Evolutionary conservation across 2,888 invertebrate genomes (phyloP), one percentile per base, ranked within the genome.

Genomic region (Luperina nickerlii): DNA sequence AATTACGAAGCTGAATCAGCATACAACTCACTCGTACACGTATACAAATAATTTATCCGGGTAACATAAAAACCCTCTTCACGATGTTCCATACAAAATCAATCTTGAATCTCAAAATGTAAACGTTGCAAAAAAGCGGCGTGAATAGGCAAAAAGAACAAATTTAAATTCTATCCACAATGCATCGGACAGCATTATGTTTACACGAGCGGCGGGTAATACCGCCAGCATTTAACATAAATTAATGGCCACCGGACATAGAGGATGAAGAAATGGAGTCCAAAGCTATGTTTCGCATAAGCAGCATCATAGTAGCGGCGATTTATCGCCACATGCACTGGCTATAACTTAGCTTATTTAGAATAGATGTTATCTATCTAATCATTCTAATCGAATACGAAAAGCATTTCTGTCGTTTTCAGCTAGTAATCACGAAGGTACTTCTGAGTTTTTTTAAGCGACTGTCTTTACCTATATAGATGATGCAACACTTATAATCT

Each of bases 151-250:
- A 86, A 84, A 84, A 79, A 76, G 60, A 70, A 77, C 78, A 86
- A 81, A 85, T 87, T 81, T 82, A 84, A 80, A 82, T 87, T 84
- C 78, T 81, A 82, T 87, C 76, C 74, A 87, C 77, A 90, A 85
- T 88, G 85, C 86, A 87, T 89, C 78, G 77, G 85, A 78, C 76
- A 73, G 81, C 78, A 85, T 88, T 88, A 86, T 88, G 86, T 90
- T 87, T 88, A 86, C 81, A 84, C 78, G 78, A 78, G 78, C 80
- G 79, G 69, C 45, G 82, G 62, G 67, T 81, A 82, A 84, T 82
- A 82, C 83, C 79, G 81, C 76, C 76, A 85, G 76, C 87, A 89
- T 91, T 93, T 91, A 92, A 88, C 89, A 89, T 89, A 89, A 92
- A 93, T 92, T 91, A 93, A 93, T 90, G 90, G 89, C 81, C 81